Conservation (phyloP, 2,888 invertebrate species). For the Eristalis pertinax region DNA sequence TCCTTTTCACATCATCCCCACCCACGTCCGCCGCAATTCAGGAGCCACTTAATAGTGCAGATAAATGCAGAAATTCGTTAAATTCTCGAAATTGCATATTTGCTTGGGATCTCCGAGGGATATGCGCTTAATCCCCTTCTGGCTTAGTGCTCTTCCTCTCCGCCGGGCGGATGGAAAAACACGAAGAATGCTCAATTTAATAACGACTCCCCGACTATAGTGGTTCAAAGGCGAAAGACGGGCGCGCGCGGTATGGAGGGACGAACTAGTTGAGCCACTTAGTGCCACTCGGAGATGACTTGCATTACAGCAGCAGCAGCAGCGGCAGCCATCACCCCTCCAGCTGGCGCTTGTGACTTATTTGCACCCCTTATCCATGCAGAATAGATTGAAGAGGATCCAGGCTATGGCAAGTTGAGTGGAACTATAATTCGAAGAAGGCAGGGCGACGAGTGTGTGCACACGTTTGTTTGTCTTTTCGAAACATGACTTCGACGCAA, state of each 20-base stretch:
- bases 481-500: not conserved
- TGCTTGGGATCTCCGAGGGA: not conserved
- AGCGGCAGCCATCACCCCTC: no score
- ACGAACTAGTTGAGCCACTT: not conserved
- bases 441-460: not conserved
- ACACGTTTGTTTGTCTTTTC: not conserved
- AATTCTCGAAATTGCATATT: constrained; percentile 29
- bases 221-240: not conserved
- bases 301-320: not conserved
- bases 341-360: not conserved
- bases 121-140: not conserved
- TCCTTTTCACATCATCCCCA: not conserved
- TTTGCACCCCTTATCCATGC: not conserved
- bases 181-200: constrained; percentile 1
- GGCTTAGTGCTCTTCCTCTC: not conserved
- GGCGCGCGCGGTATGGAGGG: not conserved
- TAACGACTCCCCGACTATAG: not conserved
- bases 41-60: constrained; percentile 31
- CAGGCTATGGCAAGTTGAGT: not conserved
- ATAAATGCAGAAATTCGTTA: constrained; percentile 26
- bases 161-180: not conserved
- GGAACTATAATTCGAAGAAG: not conserved
- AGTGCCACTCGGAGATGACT: not conserved
- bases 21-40: not conserved
- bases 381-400: not conserved